Conservation (phyloP, 2,888 invertebrate species). For the Danaus chrysippus region DNA sequence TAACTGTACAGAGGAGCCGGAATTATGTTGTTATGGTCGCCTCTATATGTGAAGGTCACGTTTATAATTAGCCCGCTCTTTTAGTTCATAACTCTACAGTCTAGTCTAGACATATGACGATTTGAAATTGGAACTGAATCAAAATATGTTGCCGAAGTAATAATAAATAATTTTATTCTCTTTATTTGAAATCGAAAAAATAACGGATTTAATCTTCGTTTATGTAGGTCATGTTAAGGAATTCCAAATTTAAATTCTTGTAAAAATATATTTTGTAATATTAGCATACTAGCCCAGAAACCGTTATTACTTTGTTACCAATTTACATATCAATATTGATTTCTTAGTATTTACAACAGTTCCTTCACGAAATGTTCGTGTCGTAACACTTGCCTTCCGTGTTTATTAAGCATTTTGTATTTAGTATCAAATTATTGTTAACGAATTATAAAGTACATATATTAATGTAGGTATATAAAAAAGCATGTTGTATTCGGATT, state of each 20-base stretch:
- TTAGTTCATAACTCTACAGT: slow-evolving; percentile 3
- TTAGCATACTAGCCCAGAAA: slow-evolving; percentile 8
- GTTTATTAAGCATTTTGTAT: too few species aligned
- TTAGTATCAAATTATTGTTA: too few species aligned
- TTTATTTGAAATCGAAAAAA: too few species aligned
- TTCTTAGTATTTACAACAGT: slow-evolving; percentile 22
- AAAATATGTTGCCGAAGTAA: too few species aligned
- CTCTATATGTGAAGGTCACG: slow-evolving; percentile 19
- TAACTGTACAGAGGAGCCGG: slow-evolving; percentile 24
- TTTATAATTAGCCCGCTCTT: slow-evolving; percentile 15
- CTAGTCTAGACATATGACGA: too few species aligned
- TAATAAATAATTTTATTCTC: too few species aligned
- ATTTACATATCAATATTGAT: slow-evolving; percentile 29
- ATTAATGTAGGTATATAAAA: too few species aligned
- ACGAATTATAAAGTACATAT: too few species aligned
- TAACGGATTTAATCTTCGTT: too few species aligned
- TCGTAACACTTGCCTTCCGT: slow-evolving; percentile 1
- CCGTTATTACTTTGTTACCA: slow-evolving; percentile 24
- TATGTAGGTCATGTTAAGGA: too few species aligned
- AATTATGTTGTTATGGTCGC: slow-evolving; percentile 8
- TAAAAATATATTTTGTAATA: slow-evolving; percentile 3
- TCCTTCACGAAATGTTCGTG: slow-evolving; percentile 10
- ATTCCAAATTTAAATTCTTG: neutral
- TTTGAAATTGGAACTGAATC: too few species aligned
- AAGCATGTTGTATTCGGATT: too few species aligned